Percentiles rank a stretch among this genome's conserved stretches.
Evolutionary conservation across 2,888 invertebrate genomes (phyloP).

Genomic region (Zeuzera pyrina): DNA sequence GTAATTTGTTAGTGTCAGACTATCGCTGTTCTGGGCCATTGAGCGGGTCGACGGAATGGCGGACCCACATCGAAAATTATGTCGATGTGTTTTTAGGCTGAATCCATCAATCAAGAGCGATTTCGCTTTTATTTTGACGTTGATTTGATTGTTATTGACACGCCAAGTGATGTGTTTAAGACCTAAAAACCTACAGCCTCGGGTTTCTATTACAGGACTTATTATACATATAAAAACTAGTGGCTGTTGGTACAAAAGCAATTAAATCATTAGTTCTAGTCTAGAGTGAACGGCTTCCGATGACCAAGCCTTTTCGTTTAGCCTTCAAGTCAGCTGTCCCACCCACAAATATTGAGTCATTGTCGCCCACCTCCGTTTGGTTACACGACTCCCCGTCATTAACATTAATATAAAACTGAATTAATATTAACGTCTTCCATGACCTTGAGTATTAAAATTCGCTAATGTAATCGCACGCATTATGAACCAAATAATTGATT

Average conservation of each 20-base stretch:
- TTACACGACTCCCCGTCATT: slow-evolving; percentile 33
- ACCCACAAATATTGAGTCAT: slow-evolving; percentile 58
- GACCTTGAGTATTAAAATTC: slow-evolving; percentile 2
- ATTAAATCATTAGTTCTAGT: slow-evolving; percentile 13
- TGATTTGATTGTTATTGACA: slow-evolving; percentile 18
- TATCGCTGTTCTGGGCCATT: slow-evolving; percentile 22
- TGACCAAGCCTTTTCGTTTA: slow-evolving; percentile 41
- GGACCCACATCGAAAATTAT: slow-evolving; percentile 22
- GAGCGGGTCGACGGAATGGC: slow-evolving; percentile 18
- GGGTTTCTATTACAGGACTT: too few species aligned
- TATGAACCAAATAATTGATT: slow-evolving; percentile 1
- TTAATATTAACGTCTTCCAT: slow-evolving; percentile 39
- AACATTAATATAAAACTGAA: slow-evolving; percentile 44
- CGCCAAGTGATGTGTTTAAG: not conserved
- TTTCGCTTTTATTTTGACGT: slow-evolving; percentile 19
- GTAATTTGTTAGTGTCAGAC: slow-evolving; percentile 32
- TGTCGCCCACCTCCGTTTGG: slow-evolving; percentile 39
- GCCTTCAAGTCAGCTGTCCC: slow-evolving; percentile 47
- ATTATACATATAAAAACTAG: too few species aligned
- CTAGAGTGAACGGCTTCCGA: slow-evolving; percentile 30
- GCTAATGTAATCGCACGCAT: slow-evolving; percentile 2
- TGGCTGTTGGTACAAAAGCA: too few species aligned
- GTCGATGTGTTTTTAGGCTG: slow-evolving; percentile 28
- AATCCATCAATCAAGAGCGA: slow-evolving; percentile 32
- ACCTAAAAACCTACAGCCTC: too few species aligned